Evolutionary conservation across 2,888 invertebrate species (phyloP).

Genomic region (Drosophila dives): DNA sequence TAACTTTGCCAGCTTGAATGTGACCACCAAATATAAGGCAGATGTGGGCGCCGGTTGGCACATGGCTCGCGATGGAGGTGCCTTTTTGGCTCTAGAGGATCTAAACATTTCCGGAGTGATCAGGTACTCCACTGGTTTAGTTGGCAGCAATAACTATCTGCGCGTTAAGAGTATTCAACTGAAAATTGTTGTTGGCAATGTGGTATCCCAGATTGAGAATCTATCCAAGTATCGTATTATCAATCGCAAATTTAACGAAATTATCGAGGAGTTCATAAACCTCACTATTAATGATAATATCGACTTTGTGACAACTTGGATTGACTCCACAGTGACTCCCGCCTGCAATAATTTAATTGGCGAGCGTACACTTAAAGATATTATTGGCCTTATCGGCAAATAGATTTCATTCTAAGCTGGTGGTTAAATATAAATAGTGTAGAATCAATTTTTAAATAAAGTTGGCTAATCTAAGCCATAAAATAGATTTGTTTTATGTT

Average conservation of each 20-base stretch:
- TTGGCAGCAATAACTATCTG: slow-evolving; percentile 43
- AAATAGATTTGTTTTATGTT: slow-evolving; percentile 27
- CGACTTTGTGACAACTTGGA: slow-evolving; percentile 58
- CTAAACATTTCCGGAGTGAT: slow-evolving; percentile 61
- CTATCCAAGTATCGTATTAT: slow-evolving; percentile 69
- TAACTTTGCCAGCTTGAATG: slow-evolving; percentile 60
- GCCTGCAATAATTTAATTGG: slow-evolving; percentile 72
- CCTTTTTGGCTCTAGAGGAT: slow-evolving; percentile 70
- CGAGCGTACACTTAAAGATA: slow-evolving; percentile 67
- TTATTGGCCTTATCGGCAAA: slow-evolving; percentile 63
- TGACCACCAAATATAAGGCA: slow-evolving; percentile 70
- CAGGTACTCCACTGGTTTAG: slow-evolving; percentile 67
- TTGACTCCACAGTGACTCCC: slow-evolving; percentile 63
- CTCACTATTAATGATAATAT: slow-evolving; percentile 80
- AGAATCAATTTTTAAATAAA: slow-evolving; percentile 14
- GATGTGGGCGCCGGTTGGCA: slow-evolving; percentile 49
- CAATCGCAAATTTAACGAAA: slow-evolving; percentile 77
- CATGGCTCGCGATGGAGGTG: slow-evolving; percentile 67
- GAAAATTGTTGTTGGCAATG: slow-evolving; percentile 64
- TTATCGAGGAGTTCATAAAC: slow-evolving; percentile 78
- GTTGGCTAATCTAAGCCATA: slow-evolving; percentile 24
- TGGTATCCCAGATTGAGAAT: slow-evolving; percentile 76
- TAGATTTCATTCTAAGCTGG: slow-evolving; percentile 11
- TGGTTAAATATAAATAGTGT: slow-evolving; percentile 5
- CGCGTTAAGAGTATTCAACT: slow-evolving; percentile 69